Conservation (phyloP, 2,888 invertebrate genomes). For the Morinoia aosen region DNA sequence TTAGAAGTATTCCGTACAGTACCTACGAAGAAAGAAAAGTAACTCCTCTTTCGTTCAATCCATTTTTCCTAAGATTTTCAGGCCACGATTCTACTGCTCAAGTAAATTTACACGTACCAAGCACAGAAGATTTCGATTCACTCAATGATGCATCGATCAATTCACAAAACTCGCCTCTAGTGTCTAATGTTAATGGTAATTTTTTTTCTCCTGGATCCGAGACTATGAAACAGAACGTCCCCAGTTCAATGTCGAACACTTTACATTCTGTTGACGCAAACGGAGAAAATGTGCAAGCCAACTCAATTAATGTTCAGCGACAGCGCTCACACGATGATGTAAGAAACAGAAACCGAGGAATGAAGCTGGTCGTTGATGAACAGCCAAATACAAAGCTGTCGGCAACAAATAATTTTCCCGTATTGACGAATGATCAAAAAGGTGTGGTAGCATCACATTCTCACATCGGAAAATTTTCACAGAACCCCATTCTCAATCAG, state of each 20-base stretch:
- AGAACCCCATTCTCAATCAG: constrained; percentile 13
- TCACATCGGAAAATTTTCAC: not conserved
- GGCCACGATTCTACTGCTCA: not conserved
- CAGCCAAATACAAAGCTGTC: not conserved
- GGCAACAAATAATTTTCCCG: not conserved
- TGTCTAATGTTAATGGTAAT: not conserved
- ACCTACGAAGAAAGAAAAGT: not conserved
- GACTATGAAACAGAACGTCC: not conserved
- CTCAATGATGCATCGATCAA: not conserved
- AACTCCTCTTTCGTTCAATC: not conserved
- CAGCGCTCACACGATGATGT: not conserved
- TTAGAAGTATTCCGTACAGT: constrained; percentile 3
- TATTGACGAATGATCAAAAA: not conserved
- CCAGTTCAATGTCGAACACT: not conserved
- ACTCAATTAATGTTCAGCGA: not conserved
- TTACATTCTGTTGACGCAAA: not conserved
- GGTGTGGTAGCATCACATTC: not conserved
- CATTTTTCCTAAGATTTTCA: not conserved
- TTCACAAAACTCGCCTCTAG: not conserved
- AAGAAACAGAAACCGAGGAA: not conserved
- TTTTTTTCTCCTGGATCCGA: not conserved
- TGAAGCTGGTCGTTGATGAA: not conserved
- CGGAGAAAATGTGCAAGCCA: not conserved
- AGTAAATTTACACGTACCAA: not conserved
- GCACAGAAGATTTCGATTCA: not conserved